Conservation (phyloP, 2,113 vertebrate species). For the Neolamprologus hecqui region DNA sequence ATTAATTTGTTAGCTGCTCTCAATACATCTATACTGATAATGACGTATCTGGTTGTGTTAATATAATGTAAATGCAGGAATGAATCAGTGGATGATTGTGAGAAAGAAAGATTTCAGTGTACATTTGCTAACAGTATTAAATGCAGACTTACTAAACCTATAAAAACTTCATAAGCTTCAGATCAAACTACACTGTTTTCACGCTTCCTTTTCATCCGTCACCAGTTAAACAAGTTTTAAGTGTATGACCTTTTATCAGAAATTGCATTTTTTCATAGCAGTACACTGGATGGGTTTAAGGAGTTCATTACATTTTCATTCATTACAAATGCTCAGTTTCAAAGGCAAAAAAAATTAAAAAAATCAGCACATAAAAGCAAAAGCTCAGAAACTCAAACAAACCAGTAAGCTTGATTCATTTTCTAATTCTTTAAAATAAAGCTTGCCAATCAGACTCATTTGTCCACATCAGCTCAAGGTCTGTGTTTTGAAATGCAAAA, state of each 20-base stretch:
- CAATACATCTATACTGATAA: neutral
- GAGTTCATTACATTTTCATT: neutral
- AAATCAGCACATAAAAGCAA: neutral
- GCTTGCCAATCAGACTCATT: neutral
- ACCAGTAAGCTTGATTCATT: neutral
- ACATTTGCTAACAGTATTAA: neutral
- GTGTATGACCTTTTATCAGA: neutral
- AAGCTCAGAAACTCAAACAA: neutral
- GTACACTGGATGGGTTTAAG: neutral
- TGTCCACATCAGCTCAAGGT: slow-evolving; percentile 11
- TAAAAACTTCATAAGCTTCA: neutral
- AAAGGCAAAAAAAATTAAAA: neutral
- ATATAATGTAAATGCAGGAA: neutral
- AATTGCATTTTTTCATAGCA: neutral
- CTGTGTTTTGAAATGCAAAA: neutral
- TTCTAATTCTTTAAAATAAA: neutral
- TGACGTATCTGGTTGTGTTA: neutral
- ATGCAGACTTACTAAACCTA: neutral
- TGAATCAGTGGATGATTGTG: neutral
- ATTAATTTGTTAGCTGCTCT: neutral
- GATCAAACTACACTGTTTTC: neutral
- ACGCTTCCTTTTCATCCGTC: neutral
- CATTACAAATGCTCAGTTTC: neutral
- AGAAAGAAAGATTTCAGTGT: neutral
- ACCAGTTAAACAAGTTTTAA: neutral